Percentiles rank a stretch among this genome's conserved stretches.
These are phyloP conservation scores for Sus scrofa DNA, from an alignment of 2,113 vertebrate species.

Conservation along the genomic window T2T-Sscrofa CM000824.6:134321001-134321500, in stretches of 20 bases:
- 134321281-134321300: not conserved
- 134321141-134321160: not conserved
- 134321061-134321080: not conserved
- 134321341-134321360: not conserved
- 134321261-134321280: not conserved
- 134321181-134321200: not conserved
- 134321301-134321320: not conserved
- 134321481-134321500: not conserved
- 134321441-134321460: not conserved
- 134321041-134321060: not conserved
- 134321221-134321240: not conserved
- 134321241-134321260: not conserved
- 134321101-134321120: not conserved
- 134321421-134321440: not conserved
- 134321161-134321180: not conserved
- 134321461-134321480: not conserved
- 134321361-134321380: not conserved
- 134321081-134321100: not conserved
- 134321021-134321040: no score
- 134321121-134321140: not conserved
- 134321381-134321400: not conserved
- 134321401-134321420: not conserved
- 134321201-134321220: not conserved
- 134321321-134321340: not conserved
- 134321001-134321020: no score